Base-by-base conservation (phyloP, 2,888 invertebrate species). In the Oligia fasciuncula region DNA sequence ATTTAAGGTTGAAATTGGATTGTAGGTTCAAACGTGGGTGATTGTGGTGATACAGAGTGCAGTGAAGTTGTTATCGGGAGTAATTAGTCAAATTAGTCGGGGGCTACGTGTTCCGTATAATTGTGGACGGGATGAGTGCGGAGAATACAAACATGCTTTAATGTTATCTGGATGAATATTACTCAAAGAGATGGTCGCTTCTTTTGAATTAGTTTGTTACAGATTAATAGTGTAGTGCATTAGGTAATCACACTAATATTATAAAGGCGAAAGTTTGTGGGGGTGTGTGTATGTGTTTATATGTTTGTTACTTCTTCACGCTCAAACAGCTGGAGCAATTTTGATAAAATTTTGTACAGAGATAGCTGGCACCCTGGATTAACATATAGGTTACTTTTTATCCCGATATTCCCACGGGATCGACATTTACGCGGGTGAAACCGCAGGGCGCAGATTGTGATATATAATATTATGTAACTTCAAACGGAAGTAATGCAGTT, bases 11-110 rank as follows among this genome's bases (percentile, higher is more conserved):
- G 78, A 83, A 78, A 88, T 87, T 90, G n/a, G 70, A 74, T 83
- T 88, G 81, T 17, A 54, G n/a, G 46, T 46, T 51, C 14, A 51
- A 73, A 51, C n/a, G 75, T 83, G 87, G 91, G 91, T 83, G n/a
- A n/a, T n/a, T n/a, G n/a, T n/a, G n/a, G n/a, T n/a, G 73, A 83
- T 86, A 85, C 86, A 89, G 89, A 88, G 89, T 90, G 91, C 88
- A 91, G 93, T 91, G 89, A 90, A 87, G 89, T 91, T 92, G 93
- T 93, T 93, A 93, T 91, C 89, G 84, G 80, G 84, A 90, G 93
- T 94, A 95, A 95, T 96, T 96, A 95, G 95, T 94, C 91, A 94
- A 95, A 95, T 95, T 94, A 95, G 92, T 90, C 49, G 85, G 87
- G 91, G 91, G 92, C 83, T 85, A 88, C 87, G 92, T 91, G 88